Evolutionary conservation across 2,113 vertebrate species (phyloP), one percentile per base, ranked within the genome.

Genomic region (Corythoichthys intestinalis): DNA sequence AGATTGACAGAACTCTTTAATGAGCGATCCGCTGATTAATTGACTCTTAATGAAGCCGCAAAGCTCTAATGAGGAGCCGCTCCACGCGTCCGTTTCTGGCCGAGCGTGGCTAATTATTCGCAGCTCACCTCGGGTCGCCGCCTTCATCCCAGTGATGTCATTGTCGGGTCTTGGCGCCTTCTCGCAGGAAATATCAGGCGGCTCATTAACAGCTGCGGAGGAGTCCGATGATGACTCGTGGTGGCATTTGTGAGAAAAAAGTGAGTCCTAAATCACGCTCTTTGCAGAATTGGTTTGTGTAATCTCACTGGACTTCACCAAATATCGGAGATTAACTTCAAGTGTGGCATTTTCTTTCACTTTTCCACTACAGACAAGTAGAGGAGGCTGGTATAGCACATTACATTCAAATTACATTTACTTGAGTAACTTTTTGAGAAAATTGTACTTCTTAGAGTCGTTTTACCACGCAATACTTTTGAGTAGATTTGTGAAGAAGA

Each of bases 11-110:
- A 48, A 69, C 69, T 57, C 0, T 49, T 64, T 49, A 68, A 78
- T 74, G 80, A 75, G 47, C 61, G 80, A 79, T 80, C 60, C 70
- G 73, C 53, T 70, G 46, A 70, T 74, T 60, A 77, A 78, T 74
- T 34, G 41, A 63, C 82, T 76, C 70, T 75, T 79, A 48, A 65
- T 74, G 72, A 9, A n/a, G 53, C 70, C 49, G 80, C n/a, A 20
- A 65, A 35, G 63, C 75, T 72, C 68, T 62, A 73, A 77, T 74
- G 70, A 76, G 35, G 71, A 71, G 78, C 69, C 60, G 38, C 69
- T 73, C 68, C 67, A 62, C 56, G 56, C n/a, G 56, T 71, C 61
- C 54, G 17, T 63, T 70, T 74, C 78, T 75, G 85, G 73, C 70
- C 66, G 20, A 54, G 67, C 75, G 75, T 61, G 72, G 60, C 70